Percentiles rank a stretch among this genome's conserved stretches.
phyloP scores from a whole-genome alignment of 1,140 invertebrate genomes.

The Pseudomyrmex dendroicus region DNA sequence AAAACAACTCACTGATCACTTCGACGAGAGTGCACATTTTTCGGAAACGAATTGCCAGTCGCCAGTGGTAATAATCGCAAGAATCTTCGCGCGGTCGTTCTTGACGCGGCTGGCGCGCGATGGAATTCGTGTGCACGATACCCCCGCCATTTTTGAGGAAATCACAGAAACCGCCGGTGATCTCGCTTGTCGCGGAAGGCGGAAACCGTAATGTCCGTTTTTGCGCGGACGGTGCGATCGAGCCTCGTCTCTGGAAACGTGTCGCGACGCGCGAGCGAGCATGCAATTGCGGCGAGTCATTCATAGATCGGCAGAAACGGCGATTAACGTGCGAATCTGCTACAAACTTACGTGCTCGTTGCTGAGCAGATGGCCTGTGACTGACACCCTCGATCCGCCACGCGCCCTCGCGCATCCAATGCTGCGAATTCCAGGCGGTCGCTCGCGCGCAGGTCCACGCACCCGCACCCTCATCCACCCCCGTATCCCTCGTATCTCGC shows the following conservation, averaged over 20 bases:
- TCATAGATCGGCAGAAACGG: background rate
- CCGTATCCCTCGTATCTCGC: conserved; percentile 6
- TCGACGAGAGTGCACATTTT: conserved; percentile 29
- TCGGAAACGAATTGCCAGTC: conserved; percentile 42
- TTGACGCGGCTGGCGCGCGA: conserved; percentile 10
- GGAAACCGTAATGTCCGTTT: background rate
- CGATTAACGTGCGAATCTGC: conserved; percentile 34
- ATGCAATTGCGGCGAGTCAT: conserved; percentile 7
- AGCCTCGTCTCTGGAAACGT: background rate
- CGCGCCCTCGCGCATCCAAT: conserved; percentile 74
- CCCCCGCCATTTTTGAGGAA: conserved; percentile 73
- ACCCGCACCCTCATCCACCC: conserved; percentile 30
- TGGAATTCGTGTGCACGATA: conserved; percentile 44
- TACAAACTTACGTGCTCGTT: conserved; percentile 83
- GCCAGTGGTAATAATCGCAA: background rate
- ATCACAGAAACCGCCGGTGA: conserved; percentile 66
- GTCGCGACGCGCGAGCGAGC: conserved; percentile 17
- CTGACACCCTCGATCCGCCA: conserved; percentile 81
- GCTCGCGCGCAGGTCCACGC: conserved; percentile 67
- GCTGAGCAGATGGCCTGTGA: conserved; percentile 84
- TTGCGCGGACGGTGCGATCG: background rate
- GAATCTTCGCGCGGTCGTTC: conserved; percentile 11
- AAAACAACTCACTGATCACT: conserved; percentile 41
- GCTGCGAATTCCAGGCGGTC: conserved; percentile 60
- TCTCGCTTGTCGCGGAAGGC: background rate